These are phyloP conservation scores for Saccostrea cuccullata DNA, from an alignment of 1,140 invertebrate genomes.

Conservation along the genomic window DNA sequence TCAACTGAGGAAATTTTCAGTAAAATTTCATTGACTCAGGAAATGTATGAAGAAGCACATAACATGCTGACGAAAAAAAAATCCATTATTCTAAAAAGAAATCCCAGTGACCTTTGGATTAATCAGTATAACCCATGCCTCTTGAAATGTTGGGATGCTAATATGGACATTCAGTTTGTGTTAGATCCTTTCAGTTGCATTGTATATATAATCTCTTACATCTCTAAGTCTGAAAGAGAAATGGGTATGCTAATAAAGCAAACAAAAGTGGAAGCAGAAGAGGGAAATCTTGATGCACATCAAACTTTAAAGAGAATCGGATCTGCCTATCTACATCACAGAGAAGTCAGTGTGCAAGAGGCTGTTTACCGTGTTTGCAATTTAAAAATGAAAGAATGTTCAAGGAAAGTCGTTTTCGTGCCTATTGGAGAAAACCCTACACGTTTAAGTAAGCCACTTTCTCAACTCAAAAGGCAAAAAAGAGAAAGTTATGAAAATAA, in stretches of 20 bases:
- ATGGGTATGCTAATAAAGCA: neutral
- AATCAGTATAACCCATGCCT: no score
- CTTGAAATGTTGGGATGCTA: no score
- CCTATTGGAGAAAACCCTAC: no score
- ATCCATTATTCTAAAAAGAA: neutral
- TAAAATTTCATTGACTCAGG: conserved; percentile 7
- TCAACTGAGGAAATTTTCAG: neutral
- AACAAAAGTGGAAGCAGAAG: neutral
- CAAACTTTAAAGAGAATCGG: conserved; percentile 44
- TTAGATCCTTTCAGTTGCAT: neutral
- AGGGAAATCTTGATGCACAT: conserved; percentile 42
- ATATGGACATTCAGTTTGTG: no score
- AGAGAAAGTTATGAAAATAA: neutral
- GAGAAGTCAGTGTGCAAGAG: conserved; percentile 56
- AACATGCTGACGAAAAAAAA: neutral
- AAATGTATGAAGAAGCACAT: conserved; percentile 16
- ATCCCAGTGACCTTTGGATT: neutral
- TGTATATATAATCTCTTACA: neutral
- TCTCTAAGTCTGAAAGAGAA: conserved; percentile 54
- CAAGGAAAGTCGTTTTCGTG: no score
- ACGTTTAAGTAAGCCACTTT: neutral
- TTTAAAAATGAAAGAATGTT: no score
- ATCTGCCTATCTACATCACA: conserved; percentile 49
- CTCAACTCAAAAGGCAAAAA: conserved; percentile 1
- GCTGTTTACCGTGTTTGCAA: conserved; percentile 48